Conservation (phyloP, 1,140 invertebrate species). For the Meloidogyne chitwoodi region DNA sequence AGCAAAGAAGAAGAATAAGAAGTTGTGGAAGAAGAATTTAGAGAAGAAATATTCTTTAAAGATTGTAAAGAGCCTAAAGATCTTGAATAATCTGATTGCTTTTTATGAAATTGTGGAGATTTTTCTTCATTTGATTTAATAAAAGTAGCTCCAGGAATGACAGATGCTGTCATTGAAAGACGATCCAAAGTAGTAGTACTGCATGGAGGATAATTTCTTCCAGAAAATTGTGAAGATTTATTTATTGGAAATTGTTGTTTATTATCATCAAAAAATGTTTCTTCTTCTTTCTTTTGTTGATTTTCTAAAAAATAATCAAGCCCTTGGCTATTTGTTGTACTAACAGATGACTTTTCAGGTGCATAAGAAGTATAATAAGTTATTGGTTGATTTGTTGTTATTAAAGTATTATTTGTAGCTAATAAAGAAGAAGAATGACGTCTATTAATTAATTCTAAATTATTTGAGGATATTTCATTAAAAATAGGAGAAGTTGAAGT, state of each 20-base stretch:
- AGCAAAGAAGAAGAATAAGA: not conserved
- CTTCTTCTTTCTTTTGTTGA: not conserved
- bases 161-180: not conserved
- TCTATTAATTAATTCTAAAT: not conserved
- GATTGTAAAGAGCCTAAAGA: not conserved
- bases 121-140: not conserved
- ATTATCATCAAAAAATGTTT: too few species aligned
- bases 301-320: not conserved
- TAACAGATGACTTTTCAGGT: slow-evolving; percentile 26
- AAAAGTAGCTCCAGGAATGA: slow-evolving; percentile 47
- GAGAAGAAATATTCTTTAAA: not conserved
- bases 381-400: slow-evolving; percentile 22
- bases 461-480: not conserved
- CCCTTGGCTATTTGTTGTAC: not conserved
- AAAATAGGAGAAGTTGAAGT: not conserved
- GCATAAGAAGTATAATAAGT: slow-evolving; percentile 44
- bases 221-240: not conserved
- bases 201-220: not conserved
- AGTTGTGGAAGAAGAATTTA: not conserved
- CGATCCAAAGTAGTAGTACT: not conserved
- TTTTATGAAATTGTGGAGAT: not conserved
- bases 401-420: slow-evolving; percentile 1
- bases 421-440: not conserved
- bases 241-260: not conserved
- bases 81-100: not conserved